phyloP scores from a whole-genome alignment of 1,140 invertebrate genomes.

The Drosophila sp. region DNA sequence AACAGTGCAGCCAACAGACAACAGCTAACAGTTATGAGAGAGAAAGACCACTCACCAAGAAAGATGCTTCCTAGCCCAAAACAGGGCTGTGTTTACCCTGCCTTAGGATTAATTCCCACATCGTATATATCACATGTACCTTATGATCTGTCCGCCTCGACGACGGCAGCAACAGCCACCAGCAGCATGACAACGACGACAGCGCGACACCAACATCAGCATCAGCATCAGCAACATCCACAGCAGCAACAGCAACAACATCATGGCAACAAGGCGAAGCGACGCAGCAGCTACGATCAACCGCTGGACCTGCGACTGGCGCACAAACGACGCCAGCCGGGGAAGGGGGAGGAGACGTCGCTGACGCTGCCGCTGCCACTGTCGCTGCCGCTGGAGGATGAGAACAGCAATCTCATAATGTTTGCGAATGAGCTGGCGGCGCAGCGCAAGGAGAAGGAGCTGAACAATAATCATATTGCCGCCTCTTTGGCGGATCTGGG shows the following conservation, averaged over 20 bases:
- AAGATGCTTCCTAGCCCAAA: constrained; percentile 91
- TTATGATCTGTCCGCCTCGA: constrained; percentile 84
- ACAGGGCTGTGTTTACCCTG: constrained; percentile 89
- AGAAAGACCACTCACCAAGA: constrained; percentile 91
- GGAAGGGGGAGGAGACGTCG: constrained; percentile 24
- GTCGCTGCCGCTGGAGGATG: constrained; percentile 59
- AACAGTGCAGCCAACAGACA: constrained; percentile 42
- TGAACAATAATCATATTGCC: constrained; percentile 75
- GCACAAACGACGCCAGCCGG: constrained; percentile 86
- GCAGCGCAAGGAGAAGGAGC: constrained; percentile 76
- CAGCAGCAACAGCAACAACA: constrained; percentile 45
- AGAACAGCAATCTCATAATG: constrained; percentile 69
- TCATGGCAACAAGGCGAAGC: constrained; percentile 63
- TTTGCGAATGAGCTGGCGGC: constrained; percentile 58
- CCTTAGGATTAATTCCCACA: constrained; percentile 86
- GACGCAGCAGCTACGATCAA: constrained; percentile 87
- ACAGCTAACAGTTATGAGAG: constrained; percentile 87
- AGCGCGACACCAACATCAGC: constrained; percentile 35
- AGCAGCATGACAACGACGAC: constrained; percentile 51
- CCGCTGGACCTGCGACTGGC: constrained; percentile 93
- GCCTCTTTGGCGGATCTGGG: constrained; percentile 71
- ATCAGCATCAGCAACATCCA: constrained; percentile 39
- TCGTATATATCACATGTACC: constrained; percentile 84
- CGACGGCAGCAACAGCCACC: constrained; percentile 52
- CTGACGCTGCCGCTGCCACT: too few relatives aligned